phyloP scores from a whole-genome alignment of 37 sponge, comb jelly and placozoan genomes.

The Beroe ovata region DNA sequence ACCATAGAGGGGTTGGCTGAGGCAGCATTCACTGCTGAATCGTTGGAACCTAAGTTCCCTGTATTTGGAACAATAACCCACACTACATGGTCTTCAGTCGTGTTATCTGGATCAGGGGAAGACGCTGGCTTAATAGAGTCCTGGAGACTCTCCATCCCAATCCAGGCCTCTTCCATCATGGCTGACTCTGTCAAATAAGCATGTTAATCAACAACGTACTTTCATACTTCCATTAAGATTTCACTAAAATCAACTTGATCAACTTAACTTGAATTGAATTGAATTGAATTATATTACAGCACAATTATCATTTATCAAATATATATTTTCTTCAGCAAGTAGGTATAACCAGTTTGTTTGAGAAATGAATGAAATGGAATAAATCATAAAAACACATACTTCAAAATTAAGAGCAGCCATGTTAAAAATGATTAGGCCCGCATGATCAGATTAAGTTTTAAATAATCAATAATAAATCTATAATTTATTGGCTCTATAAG shows the following conservation, averaged over 20 bases:
- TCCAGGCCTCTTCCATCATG: constrained; percentile 41
- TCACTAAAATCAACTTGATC: no score
- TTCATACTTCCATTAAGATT: no score
- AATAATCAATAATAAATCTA: neutral
- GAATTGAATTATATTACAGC: no score
- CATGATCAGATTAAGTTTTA: constrained; percentile 12
- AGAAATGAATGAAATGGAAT: no score
- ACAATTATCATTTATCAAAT: no score
- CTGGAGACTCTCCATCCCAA: constrained; percentile 26
- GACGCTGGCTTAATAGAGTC: neutral
- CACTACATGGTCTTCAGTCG: constrained; percentile 59
- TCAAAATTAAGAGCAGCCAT: no score
- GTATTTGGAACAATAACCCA: constrained; percentile 64
- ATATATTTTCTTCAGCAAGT: no score
- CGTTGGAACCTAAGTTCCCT: constrained; percentile 9
- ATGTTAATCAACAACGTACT: no score
- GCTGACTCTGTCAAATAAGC: no score
- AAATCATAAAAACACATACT: no score
- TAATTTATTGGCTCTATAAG: constrained; percentile 43
- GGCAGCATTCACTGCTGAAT: constrained; percentile 5
- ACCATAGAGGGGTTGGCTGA: constrained; percentile 14
- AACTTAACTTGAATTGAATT: no score
- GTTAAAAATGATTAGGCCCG: neutral
- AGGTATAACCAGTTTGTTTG: no score
- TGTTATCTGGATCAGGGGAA: neutral